Base-by-base conservation (phyloP, 2,797 vertebrate genomes). In the Mallotus villosus region DNA sequence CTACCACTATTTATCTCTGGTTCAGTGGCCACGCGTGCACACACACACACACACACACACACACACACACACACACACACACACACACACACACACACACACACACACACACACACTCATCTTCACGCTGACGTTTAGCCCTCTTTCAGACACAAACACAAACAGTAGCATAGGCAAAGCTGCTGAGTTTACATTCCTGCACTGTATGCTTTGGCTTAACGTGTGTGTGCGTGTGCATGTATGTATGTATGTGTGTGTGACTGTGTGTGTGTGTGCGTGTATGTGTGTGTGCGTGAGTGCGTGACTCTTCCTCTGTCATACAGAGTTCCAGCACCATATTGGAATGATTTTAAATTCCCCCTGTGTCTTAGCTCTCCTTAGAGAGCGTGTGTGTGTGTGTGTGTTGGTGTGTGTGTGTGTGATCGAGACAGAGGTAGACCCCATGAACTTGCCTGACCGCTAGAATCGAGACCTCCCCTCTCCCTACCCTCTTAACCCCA, bases 361-460 rank as follows among this genome's bases (percentile, higher is more conserved):
- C n/a, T 25, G 19, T 62, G 34, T 64, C 29, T 64, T 17, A 41
- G 11, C 49, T 53, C 11, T 53, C 49, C 53, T 51, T 14, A 58
- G 2, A 9, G 14, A 65, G 63, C 22, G 41, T 41, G 53, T 41
- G 67, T 60, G 60, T 41, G 16, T 51, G 61, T 63, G 37, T 69
- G 21, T 60, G 17, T 32, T 7, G 19, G 41, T 63, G 51, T 37
- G 46, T 53, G 67, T 37, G 29, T 32, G n/a, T 68, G n/a, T 17
- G 32, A 34, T 34, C 5, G 32, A 34, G 32, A 34, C 32, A 34
- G 32, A 34, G 11, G 32, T 16, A 74, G 55, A 70, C 72, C 61
- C 61, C 51, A 49, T 76, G 65, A 81, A 78, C 74, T 71, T 66
- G 65, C 24, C 51, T 83, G 78, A 82, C 74, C 57, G 37, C 60